Conservation (phyloP, 2,797 vertebrate species). For the Merluccius polli region DNA sequence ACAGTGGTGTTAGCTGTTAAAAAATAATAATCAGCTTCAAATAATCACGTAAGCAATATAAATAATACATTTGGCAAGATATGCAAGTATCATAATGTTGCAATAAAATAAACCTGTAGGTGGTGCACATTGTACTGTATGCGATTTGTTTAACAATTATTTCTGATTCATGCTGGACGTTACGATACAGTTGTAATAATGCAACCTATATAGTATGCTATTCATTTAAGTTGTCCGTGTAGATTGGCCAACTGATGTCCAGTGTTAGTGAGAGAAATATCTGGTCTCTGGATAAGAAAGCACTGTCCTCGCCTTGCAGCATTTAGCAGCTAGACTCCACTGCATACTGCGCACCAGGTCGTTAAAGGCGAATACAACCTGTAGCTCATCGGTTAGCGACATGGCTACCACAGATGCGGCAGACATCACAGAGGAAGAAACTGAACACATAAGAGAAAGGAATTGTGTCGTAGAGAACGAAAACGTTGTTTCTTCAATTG, state of each 20-base stretch:
- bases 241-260: not conserved
- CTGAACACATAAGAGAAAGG: constrained; percentile 89
- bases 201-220: not conserved
- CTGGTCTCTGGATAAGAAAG: not conserved
- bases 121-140: not conserved
- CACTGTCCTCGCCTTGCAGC: not conserved
- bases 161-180: not conserved
- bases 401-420: constrained; percentile 87
- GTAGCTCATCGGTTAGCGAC: constrained; percentile 31
- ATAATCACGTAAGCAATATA: too few species aligned
- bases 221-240: not conserved
- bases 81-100: not conserved
- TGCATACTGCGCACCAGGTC: not conserved
- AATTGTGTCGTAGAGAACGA: constrained; percentile 65
- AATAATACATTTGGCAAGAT: not conserved
- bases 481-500: constrained; percentile 61
- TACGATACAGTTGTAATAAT: not conserved
- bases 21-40: too few species aligned
- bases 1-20: too few species aligned
- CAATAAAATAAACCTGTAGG: not conserved
- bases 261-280: not conserved
- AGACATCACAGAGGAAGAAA: constrained; percentile 90
- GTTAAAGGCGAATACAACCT: not conserved
- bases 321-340: not conserved
- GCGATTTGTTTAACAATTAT: not conserved